Evolutionary conservation across 2,797 vertebrate genomes (phyloP).

Genomic region (Lycodopsis pacificus): DNA sequence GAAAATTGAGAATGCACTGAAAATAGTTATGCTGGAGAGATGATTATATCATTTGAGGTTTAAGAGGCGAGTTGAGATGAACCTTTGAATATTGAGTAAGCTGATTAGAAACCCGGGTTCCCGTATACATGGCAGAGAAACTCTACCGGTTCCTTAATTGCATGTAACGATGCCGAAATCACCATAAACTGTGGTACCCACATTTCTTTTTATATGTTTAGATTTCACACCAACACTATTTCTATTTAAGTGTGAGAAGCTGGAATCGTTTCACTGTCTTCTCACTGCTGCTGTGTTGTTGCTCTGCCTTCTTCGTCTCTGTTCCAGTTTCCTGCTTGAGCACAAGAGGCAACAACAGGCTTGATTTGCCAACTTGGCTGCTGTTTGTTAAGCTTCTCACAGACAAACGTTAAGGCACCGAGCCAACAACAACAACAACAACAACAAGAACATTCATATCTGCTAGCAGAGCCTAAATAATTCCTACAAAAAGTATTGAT

Average conservation of each 20-base stretch:
- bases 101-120: no score
- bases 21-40: neutral
- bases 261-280: neutral
- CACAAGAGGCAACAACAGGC: slow-evolving; percentile 24
- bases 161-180: neutral
- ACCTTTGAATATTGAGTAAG: neutral
- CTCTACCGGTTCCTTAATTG: neutral
- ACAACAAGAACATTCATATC: slow-evolving; percentile 40
- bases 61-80: no score
- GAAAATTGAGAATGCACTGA: neutral
- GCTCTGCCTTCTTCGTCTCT: slow-evolving; percentile 14
- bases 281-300: slow-evolving; percentile 7
- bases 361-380: slow-evolving; percentile 49
- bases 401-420: slow-evolving; percentile 36
- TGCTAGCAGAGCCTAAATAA: slow-evolving; percentile 28
- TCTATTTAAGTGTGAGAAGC: neutral
- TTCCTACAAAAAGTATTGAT: slow-evolving; percentile 28
- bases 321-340: slow-evolving; percentile 14
- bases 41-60: neutral
- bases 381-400: slow-evolving; percentile 35
- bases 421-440: slow-evolving; percentile 51
- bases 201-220: neutral
- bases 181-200: neutral
- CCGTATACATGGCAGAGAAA: no score
- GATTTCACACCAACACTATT: slow-evolving; percentile 5